Evolutionary conservation across 2,797 vertebrate species (phyloP).

Genomic region (Scolopax bukidnonensis): DNA sequence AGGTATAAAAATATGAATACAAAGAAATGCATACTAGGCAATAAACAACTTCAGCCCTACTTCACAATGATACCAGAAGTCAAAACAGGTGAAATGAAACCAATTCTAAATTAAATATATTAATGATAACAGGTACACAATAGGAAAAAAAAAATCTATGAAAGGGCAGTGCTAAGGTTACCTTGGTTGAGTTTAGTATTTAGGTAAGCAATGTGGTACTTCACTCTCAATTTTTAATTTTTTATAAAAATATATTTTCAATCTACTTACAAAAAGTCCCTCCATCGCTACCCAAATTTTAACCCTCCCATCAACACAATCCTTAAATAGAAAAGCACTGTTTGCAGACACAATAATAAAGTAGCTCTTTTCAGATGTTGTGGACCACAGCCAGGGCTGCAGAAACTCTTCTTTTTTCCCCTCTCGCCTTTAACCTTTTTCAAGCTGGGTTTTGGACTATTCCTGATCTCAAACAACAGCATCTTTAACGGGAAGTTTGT

Average conservation of each 20-base stretch:
- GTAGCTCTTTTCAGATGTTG: accelerated
- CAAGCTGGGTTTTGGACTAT: background rate
- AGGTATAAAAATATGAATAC: background rate
- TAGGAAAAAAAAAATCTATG: background rate
- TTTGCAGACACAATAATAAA: background rate
- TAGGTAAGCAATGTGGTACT: background rate
- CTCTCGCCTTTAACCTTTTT: background rate
- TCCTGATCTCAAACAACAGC: background rate
- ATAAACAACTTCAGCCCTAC: background rate
- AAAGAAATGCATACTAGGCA: background rate
- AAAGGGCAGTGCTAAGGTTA: background rate
- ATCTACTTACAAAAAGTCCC: background rate
- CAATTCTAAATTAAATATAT: background rate
- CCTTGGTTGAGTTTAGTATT: background rate
- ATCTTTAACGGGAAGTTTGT: background rate
- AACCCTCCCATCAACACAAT: background rate
- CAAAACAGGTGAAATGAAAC: background rate
- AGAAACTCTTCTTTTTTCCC: background rate
- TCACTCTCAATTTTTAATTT: background rate
- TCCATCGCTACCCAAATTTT: background rate
- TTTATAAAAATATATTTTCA: background rate
- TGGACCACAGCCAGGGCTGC: accelerated
- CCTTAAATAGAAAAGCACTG: background rate
- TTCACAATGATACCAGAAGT: background rate
- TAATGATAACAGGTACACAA: background rate